Percentiles rank a stretch among this genome's conserved stretches.
phyloP scores from a whole-genome alignment of 2,797 vertebrate species.

The Melopsittacus undulatus region DNA sequence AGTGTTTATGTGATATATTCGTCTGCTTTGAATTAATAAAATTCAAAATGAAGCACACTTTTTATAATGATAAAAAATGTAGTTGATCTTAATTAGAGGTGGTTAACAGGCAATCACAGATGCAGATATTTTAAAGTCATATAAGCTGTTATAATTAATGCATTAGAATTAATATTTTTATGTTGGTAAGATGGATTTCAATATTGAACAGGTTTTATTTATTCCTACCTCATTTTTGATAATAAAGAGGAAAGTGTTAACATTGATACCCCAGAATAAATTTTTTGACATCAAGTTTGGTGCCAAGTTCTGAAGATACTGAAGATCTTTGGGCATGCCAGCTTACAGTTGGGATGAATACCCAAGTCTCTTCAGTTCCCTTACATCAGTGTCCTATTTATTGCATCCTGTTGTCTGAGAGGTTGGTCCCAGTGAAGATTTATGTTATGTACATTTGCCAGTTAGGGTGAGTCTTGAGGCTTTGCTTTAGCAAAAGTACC shows the following conservation, averaged over 20 bases:
- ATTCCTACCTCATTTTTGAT: not conserved
- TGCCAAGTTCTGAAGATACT: not conserved
- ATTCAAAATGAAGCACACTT: not conserved
- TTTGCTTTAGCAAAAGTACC: not conserved
- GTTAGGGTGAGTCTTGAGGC: not conserved
- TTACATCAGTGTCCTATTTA: not conserved
- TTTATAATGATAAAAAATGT: not conserved
- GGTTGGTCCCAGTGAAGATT: not conserved
- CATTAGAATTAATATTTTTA: not conserved
- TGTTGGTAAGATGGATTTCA: not conserved
- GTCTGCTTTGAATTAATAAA: constrained; percentile 9
- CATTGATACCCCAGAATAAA: not conserved
- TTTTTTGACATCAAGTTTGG: not conserved
- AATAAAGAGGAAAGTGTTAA: not conserved
- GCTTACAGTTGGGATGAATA: not conserved
- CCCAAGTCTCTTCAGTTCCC: not conserved
- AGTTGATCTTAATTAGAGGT: not conserved
- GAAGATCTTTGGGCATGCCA: not conserved
- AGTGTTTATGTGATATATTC: not conserved
- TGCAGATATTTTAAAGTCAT: not conserved
- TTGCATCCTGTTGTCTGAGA: not conserved
- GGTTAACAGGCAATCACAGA: not conserved
- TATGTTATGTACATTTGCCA: not conserved
- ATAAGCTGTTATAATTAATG: not conserved
- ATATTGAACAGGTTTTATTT: not conserved